Percentiles rank a stretch among this genome's conserved stretches.
phyloP scores from a whole-genome alignment of 2,797 vertebrate genomes.

The Lacerta bilineata region DNA sequence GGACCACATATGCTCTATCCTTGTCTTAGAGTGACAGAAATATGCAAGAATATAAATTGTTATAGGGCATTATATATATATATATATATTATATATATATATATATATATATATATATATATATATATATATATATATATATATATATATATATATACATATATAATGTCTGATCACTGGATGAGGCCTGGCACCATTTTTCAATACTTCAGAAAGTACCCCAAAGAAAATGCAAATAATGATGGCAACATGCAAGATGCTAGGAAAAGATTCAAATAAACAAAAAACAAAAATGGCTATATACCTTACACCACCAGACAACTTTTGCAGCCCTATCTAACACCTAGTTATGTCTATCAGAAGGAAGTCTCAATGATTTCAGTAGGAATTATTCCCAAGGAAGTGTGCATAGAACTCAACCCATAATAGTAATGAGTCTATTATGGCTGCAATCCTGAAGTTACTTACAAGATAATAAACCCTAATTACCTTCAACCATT shows the following conservation, averaged over 20 bases:
- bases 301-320: neutral
- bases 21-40: neutral
- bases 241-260: neutral
- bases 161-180: neutral
- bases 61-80: neutral
- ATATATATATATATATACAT: neutral
- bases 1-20: too few relatives aligned
- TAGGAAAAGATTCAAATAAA: rapidly evolving
- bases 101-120: neutral
- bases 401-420: neutral
- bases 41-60: neutral
- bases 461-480: slow-evolving; percentile 2
- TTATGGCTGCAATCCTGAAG: neutral
- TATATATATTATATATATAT: neutral
- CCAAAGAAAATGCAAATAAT: neutral
- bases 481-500: neutral
- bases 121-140: neutral
- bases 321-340: neutral
- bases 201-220: neutral
- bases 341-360: neutral
- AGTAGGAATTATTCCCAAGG: too few relatives aligned
- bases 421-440: neutral
- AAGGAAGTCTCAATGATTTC: too few relatives aligned
- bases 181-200: neutral
- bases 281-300: slow-evolving; percentile 24